phyloP scores from a whole-genome alignment of 1,140 invertebrate genomes.

The Diprion similis region DNA sequence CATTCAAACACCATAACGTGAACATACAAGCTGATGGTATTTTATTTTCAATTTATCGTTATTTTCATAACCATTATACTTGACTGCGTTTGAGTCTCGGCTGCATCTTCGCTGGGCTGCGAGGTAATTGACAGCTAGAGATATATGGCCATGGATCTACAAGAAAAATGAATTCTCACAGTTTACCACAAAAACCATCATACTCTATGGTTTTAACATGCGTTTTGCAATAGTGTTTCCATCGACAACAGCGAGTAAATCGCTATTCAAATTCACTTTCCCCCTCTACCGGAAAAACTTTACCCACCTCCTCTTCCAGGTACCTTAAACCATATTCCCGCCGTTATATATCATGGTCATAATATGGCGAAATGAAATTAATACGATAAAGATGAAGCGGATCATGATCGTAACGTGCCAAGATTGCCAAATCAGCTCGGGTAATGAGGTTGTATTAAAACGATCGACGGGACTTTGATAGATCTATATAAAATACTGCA shows the following conservation, averaged over 20 bases:
- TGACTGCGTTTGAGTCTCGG: slow-evolving; percentile 28
- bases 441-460: background rate
- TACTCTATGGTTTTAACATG: no score
- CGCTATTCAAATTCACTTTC: no score
- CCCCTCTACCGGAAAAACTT: no score
- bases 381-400: background rate
- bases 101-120: slow-evolving; percentile 42
- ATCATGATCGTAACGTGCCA: background rate
- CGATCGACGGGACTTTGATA: background rate
- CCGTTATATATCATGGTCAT: no score
- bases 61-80: background rate
- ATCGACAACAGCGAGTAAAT: no score
- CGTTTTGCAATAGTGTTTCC: no score
- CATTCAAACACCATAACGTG: background rate
- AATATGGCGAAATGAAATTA: no score
- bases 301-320: no score
- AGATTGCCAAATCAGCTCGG: background rate
- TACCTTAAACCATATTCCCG: no score
- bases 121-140: slow-evolving; percentile 33
- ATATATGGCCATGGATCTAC: slow-evolving; percentile 52
- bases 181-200: background rate
- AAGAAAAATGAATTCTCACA: slow-evolving; percentile 33
- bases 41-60: no score
- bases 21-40: background rate
- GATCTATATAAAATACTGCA: background rate